phyloP scores from a whole-genome alignment of 2,797 vertebrate genomes.

The Tenualosa ilisha region DNA sequence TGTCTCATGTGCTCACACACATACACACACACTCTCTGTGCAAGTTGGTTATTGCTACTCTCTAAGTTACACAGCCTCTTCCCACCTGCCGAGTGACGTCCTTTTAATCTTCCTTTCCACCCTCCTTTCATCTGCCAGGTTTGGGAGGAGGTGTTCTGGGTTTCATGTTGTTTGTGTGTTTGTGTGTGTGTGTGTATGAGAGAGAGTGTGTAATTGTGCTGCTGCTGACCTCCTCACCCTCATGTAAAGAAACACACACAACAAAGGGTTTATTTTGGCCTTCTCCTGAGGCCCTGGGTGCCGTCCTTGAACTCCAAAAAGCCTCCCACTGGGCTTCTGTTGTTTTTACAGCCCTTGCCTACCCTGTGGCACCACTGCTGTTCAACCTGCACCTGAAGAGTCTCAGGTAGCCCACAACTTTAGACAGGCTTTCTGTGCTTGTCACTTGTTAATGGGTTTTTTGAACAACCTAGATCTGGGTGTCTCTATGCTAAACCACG shows the following conservation, averaged over 20 bases:
- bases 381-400: background rate
- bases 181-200: conserved; percentile 1
- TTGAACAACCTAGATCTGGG: background rate
- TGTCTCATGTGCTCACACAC: background rate
- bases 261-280: conserved; percentile 14
- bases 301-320: background rate
- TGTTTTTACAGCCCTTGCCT: background rate
- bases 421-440: background rate
- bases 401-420: background rate
- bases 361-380: background rate
- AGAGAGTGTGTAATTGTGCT: background rate
- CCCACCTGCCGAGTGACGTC: conserved; percentile 1
- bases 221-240: background rate
- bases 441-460: background rate
- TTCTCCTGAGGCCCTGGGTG: background rate
- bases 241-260: background rate
- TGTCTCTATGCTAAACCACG: background rate
- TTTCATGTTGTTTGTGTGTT: background rate
- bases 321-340: background rate
- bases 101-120: background rate
- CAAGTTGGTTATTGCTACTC: background rate
- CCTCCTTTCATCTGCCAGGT: background rate
- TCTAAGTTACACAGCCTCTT: background rate
- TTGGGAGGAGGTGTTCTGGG: background rate
- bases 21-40: background rate